A percentile compares a stretch with the other conserved stretches of the same genome.
Conservation (phyloP, 2,888 invertebrate genomes). For the Thyatira batis region DNA sequence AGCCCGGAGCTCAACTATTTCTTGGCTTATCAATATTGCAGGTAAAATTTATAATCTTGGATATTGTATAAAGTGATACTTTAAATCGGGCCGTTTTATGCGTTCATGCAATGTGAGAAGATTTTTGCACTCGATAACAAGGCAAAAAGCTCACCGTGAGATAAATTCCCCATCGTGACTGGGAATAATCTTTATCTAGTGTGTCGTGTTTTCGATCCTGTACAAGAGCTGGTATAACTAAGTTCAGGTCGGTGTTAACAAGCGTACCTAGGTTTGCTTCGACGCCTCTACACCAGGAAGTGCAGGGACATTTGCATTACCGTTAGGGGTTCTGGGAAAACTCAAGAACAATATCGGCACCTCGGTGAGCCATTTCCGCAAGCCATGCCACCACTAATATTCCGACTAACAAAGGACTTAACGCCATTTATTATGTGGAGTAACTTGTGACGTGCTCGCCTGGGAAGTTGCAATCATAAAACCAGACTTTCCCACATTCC, state of each 20-base stretch:
- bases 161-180: slow-evolving; percentile 70
- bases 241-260: slow-evolving; percentile 61
- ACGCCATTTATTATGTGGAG: slow-evolving; percentile 6
- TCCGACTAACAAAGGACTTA: slow-evolving; percentile 24
- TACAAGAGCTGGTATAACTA: slow-evolving; percentile 55
- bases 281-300: slow-evolving; percentile 64
- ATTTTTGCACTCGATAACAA: slow-evolving; percentile 8
- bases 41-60: slow-evolving; percentile 53
- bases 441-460: background rate
- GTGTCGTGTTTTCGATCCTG: slow-evolving; percentile 62
- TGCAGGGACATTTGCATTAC: slow-evolving; percentile 70
- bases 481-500: background rate
- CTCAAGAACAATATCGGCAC: slow-evolving; percentile 61
- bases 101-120: background rate
- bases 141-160: slow-evolving; percentile 34
- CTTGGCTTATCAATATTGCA: slow-evolving; percentile 93
- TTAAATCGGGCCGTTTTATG: background rate
- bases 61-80: background rate
- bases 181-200: slow-evolving; percentile 60
- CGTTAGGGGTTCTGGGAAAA: slow-evolving; percentile 68
- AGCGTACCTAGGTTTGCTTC: slow-evolving; percentile 49
- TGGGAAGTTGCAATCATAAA: slow-evolving; percentile 1
- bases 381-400: slow-evolving; percentile 38
- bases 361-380: slow-evolving; percentile 48
- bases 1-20: slow-evolving; percentile 93